Conservation (phyloP, 2,797 vertebrate genomes). For the Otolemur crassicaudatus region DNA sequence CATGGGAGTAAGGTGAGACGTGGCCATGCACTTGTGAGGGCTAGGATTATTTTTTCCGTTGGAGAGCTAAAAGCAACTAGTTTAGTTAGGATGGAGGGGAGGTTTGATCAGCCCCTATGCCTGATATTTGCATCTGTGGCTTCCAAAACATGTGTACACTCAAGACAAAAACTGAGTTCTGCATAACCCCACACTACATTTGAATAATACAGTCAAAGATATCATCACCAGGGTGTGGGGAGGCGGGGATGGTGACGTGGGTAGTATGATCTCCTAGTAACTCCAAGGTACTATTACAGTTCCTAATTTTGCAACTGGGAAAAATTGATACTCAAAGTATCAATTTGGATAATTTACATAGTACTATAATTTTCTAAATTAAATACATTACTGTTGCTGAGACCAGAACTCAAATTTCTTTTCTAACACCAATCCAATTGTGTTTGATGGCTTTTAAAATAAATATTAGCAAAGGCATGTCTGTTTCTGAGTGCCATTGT, state of each 20-base stretch:
- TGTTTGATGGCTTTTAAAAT: background rate
- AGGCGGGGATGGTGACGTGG: fast-evolving
- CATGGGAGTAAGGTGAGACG: background rate
- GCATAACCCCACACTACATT: background rate
- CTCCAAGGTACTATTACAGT: too few relatives aligned
- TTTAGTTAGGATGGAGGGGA: background rate
- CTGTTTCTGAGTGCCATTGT: background rate
- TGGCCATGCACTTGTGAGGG: background rate
- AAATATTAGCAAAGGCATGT: background rate
- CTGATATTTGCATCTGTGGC: fast-evolving
- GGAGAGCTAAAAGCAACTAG: background rate
- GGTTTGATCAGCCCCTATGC: background rate
- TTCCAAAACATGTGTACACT: background rate
- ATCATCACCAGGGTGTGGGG: background rate
- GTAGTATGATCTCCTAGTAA: fast-evolving
- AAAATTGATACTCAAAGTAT: background rate
- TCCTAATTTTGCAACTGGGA: background rate
- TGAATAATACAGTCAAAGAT: background rate
- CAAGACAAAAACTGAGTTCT: background rate
- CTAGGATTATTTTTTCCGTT: background rate
- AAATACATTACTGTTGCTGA: background rate
- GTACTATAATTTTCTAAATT: background rate
- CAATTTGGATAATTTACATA: background rate
- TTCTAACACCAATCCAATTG: background rate
- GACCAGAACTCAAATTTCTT: background rate